These are phyloP conservation scores for Trilocha varians DNA, from an alignment of 2,888 invertebrate species.

Conservation along the genomic window DNA sequence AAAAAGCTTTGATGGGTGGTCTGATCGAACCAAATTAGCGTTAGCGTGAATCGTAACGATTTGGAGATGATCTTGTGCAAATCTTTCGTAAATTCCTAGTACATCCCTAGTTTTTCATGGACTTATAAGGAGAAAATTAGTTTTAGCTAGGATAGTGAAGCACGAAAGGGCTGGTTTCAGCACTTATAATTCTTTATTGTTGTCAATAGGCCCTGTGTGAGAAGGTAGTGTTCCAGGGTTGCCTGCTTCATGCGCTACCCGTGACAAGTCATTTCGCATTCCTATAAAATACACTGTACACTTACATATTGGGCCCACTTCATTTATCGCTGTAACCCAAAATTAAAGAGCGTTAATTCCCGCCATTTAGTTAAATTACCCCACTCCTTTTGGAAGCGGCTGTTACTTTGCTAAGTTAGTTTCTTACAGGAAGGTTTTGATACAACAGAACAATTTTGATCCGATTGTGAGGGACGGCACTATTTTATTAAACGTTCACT, in stretches of 20 bases:
- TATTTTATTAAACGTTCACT: too few relatives aligned
- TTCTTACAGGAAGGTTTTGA: constrained; percentile 9
- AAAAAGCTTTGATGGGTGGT: constrained; percentile 59
- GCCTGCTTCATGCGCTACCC: constrained; percentile 69
- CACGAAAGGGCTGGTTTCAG: background rate
- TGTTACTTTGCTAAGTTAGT: constrained; percentile 34
- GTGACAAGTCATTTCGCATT: constrained; percentile 64
- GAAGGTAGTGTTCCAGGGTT: constrained; percentile 27
- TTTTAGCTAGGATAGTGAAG: background rate
- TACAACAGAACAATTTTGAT: background rate
- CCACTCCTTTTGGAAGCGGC: constrained; percentile 29
- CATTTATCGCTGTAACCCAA: constrained; percentile 71
- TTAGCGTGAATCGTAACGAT: constrained; percentile 44
- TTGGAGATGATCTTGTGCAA: constrained; percentile 22
- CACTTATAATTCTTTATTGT: background rate
- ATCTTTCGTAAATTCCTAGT: background rate
- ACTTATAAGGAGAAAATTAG: constrained; percentile 3
- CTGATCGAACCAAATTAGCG: constrained; percentile 48
- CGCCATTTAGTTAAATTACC: constrained; percentile 42
- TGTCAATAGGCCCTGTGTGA: constrained; percentile 6
- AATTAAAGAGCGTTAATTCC: constrained; percentile 63
- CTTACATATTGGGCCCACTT: constrained; percentile 66
- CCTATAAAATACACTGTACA: constrained; percentile 56
- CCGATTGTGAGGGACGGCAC: too few relatives aligned
- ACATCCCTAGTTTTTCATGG: background rate